A percentile compares a stretch with the other conserved stretches of the same genome.
These are phyloP conservation scores for Thyatira batis DNA, from an alignment of 2,888 invertebrate genomes.

Conservation along the genomic window DNA sequence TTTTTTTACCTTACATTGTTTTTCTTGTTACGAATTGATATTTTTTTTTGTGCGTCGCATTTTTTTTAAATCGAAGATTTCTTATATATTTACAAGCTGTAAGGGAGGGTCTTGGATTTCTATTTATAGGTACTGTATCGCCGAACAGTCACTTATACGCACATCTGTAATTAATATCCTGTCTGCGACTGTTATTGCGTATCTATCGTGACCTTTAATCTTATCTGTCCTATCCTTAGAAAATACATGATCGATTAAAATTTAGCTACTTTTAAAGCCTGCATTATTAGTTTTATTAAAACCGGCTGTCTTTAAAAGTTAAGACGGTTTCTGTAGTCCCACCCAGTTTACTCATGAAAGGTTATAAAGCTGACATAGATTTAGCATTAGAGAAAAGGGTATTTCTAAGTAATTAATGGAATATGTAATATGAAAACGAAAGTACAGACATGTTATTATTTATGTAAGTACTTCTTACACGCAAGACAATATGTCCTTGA, in stretches of 20 bases:
- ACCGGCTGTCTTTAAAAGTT: no score
- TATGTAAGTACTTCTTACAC: neutral
- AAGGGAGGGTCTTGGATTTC: neutral
- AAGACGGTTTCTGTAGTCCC: no score
- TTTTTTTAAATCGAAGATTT: constrained; percentile 2
- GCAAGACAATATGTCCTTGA: neutral
- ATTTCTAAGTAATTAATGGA: no score
- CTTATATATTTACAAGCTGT: constrained; percentile 4
- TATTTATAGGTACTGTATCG: constrained; percentile 3
- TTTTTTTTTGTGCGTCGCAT: constrained; percentile 19
- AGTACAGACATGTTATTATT: neutral
- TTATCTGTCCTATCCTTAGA: no score
- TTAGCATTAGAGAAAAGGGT: no score
- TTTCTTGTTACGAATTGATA: neutral
- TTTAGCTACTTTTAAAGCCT: no score
- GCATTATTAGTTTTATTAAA: no score
- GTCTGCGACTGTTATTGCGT: constrained; percentile 33
- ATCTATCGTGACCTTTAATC: constrained; percentile 42
- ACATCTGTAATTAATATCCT: constrained; percentile 2
- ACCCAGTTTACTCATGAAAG: no score
- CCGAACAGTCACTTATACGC: neutral
- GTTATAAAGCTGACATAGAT: no score
- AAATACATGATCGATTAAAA: neutral
- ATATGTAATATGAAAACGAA: no score
- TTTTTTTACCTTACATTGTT: constrained; percentile 13